A percentile compares a stretch with the other conserved stretches of the same genome.
Conservation (phyloP, 2,888 invertebrate species). For the Drosophila koepferae region DNA sequence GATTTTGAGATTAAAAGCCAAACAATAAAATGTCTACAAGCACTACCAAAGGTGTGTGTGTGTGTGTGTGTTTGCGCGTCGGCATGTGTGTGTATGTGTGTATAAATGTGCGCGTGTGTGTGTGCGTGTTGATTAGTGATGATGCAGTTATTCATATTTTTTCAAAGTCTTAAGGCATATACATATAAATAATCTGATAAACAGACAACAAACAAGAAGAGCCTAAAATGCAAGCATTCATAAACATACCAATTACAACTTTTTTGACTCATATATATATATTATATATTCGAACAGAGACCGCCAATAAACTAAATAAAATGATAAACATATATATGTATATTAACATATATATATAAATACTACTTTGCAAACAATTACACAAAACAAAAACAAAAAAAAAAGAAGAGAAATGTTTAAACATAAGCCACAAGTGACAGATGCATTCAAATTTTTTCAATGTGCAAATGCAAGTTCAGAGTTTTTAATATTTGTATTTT, state of each 20-base stretch:
- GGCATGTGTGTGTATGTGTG: conserved; percentile 31
- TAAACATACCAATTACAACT: conserved; percentile 60
- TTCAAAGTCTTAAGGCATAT: conserved; percentile 47
- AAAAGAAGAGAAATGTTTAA: conserved; percentile 44
- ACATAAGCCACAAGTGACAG: conserved; percentile 67
- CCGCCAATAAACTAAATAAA: conserved; percentile 66
- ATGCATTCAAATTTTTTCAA: conserved; percentile 73
- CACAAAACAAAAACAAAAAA: conserved; percentile 26
- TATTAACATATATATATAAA: conserved; percentile 12
- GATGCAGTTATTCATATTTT: conserved; percentile 61
- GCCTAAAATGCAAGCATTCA: conserved; percentile 49
- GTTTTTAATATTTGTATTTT: conserved; percentile 77
- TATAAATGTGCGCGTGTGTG: conserved; percentile 16
- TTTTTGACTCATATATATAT: conserved; percentile 58
- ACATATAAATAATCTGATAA: conserved; percentile 39
- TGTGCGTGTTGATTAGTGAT: conserved; percentile 46
- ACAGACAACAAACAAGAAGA: conserved; percentile 30
- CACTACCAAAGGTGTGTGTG: conserved; percentile 8
- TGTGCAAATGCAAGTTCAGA: conserved; percentile 58
- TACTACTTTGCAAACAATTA: conserved; percentile 44
- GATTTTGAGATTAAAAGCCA: conserved; percentile 52
- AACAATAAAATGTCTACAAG: conserved; percentile 27
- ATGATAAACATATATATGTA: conserved; percentile 7
- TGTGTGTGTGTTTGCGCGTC: neutral
- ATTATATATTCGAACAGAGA: conserved; percentile 60